phyloP scores from a whole-genome alignment of 2,888 invertebrate genomes.

The Hypomecis punctinalis region DNA sequence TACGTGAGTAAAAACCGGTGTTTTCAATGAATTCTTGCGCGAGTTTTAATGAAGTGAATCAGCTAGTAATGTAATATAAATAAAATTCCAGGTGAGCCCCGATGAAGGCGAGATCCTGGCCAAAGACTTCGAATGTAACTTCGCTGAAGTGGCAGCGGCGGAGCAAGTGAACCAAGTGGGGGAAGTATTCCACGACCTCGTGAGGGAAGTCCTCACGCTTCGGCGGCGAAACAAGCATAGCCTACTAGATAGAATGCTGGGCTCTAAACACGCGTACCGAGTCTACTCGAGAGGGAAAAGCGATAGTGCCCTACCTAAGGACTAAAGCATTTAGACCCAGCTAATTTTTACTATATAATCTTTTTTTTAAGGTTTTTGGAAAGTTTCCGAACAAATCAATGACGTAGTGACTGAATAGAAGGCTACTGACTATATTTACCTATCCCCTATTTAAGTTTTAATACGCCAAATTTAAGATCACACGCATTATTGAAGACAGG shows the following conservation, averaged over 20 bases:
- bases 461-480: too few species aligned
- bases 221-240: constrained; percentile 94
- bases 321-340: constrained; percentile 70
- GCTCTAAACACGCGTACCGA: constrained; percentile 88
- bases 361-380: neutral
- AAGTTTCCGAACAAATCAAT: too few species aligned
- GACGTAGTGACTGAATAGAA: too few species aligned
- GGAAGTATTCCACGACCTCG: constrained; percentile 93
- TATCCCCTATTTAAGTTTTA: too few species aligned
- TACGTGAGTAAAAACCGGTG: too few species aligned
- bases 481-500: too few species aligned
- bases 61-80: neutral
- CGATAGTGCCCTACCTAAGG: constrained; percentile 94
- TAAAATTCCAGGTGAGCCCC: constrained; percentile 86
- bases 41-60: too few species aligned
- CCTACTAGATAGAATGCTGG: constrained; percentile 92
- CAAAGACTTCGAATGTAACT: constrained; percentile 94
- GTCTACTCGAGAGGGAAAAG: constrained; percentile 95
- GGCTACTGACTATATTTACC: too few species aligned
- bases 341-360: neutral
- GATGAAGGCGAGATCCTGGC: constrained; percentile 96
- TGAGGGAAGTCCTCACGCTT: constrained; percentile 91
- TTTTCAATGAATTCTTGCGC: too few species aligned
- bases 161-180: constrained; percentile 94
- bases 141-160: constrained; percentile 94